Percentiles rank a stretch among this genome's conserved stretches.
These are phyloP conservation scores for Oncorhynchus keta DNA, from an alignment of 2,113 vertebrate genomes.

Conservation along the genomic window DNA sequence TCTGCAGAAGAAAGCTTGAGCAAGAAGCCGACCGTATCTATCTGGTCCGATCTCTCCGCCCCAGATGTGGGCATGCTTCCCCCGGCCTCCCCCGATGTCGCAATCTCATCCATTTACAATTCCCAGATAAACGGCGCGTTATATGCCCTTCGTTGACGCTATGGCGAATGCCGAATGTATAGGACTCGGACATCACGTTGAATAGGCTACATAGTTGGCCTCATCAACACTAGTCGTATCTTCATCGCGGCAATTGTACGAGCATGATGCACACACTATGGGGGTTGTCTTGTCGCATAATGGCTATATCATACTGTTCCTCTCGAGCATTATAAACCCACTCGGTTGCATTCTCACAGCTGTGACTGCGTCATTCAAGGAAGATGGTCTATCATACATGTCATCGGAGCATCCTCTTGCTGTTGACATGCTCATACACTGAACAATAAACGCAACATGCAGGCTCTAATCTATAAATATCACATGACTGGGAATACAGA, in stretches of 20 bases:
- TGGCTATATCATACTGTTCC: not conserved
- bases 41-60: not conserved
- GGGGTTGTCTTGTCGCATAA: no score
- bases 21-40: not conserved
- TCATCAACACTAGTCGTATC: not conserved
- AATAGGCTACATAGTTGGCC: not conserved
- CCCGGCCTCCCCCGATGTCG: not conserved
- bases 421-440: not conserved
- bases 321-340: no score
- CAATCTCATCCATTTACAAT: not conserved
- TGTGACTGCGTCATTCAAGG: not conserved
- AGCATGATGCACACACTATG: no score
- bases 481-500: no score
- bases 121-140: not conserved
- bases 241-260: not conserved
- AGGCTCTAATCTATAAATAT: no score
- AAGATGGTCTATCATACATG: not conserved
- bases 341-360: not conserved
- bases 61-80: not conserved
- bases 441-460: not conserved
- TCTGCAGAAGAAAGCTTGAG: not conserved
- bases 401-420: not conserved
- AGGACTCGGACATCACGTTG: not conserved
- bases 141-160: not conserved
- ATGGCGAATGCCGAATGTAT: not conserved